These are phyloP conservation scores for Alces alces DNA, from an alignment of 2,113 vertebrate genomes.

Conservation along the genomic window DNA sequence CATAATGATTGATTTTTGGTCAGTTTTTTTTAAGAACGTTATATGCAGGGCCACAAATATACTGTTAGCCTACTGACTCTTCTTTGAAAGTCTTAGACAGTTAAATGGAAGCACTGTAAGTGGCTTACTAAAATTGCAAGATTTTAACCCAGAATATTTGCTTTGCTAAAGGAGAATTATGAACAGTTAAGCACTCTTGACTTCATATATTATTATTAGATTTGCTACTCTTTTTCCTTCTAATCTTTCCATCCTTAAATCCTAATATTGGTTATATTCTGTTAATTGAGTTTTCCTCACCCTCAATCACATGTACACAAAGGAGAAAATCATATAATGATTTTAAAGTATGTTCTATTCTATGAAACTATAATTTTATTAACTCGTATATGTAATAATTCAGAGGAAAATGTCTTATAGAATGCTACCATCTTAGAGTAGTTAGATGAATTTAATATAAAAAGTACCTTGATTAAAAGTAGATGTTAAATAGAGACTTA, in stretches of 20 bases:
- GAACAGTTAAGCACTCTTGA: not conserved
- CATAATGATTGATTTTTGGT: not conserved
- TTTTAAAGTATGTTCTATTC: not conserved
- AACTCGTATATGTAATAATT: not conserved
- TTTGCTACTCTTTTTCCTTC: not conserved
- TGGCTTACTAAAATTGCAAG: not conserved
- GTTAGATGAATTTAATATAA: not conserved
- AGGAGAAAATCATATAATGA: not conserved
- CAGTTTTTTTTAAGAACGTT: not conserved
- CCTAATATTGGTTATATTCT: not conserved
- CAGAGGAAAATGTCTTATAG: not conserved
- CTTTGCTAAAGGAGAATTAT: not conserved
- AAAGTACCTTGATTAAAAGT: not conserved
- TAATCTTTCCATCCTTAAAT: not conserved
- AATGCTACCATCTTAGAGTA: not conserved
- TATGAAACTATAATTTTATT: not conserved
- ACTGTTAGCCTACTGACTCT: not conserved
- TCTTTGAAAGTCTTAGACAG: not conserved
- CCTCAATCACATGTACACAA: not conserved
- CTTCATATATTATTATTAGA: conserved; percentile 22
- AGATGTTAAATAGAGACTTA: conserved; percentile 21
- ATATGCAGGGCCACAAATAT: not conserved
- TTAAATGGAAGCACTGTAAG: not conserved
- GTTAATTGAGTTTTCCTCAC: not conserved
- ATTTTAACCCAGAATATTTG: conserved; percentile 4